Evolutionary conservation across 2,888 invertebrate genomes (phyloP).

Genomic region (Eupithecia vulgata): DNA sequence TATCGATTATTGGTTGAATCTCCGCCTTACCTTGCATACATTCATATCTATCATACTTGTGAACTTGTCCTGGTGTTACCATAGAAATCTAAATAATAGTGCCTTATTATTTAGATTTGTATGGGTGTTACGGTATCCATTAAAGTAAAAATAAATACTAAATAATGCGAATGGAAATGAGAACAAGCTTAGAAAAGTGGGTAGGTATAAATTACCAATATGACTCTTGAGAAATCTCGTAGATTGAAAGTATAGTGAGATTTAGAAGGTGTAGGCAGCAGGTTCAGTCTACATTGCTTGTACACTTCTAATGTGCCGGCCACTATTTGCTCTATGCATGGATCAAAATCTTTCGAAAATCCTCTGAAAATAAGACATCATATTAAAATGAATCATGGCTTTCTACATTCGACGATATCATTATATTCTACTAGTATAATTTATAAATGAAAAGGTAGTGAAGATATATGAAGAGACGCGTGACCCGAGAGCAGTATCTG

Average conservation of each 20-base stretch:
- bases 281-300: constrained; percentile 90
- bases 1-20: too few relatives aligned
- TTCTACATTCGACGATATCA: not conserved
- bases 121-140: too few relatives aligned
- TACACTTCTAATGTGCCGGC: constrained; percentile 94
- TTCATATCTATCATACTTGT: too few relatives aligned
- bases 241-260: constrained; percentile 98
- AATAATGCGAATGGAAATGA: too few relatives aligned
- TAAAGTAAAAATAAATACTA: too few relatives aligned
- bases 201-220: constrained; percentile 83
- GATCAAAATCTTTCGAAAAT: constrained; percentile 97
- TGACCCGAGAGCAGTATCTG: too few relatives aligned
- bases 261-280: constrained; percentile 96
- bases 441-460: not conserved
- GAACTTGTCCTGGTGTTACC: too few relatives aligned
- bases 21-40: too few relatives aligned
- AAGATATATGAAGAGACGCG: too few relatives aligned
- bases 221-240: constrained; percentile 96
- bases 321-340: constrained; percentile 95
- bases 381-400: not conserved
- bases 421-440: not conserved
- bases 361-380: constrained; percentile 84
- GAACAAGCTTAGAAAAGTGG: not conserved
- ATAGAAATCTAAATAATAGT: too few relatives aligned
- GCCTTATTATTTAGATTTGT: too few relatives aligned